Percentiles rank a stretch among this genome's conserved stretches.
Conservation (phyloP, 2,113 vertebrate genomes). For the Rhegmatorhina hoffmannsi region DNA sequence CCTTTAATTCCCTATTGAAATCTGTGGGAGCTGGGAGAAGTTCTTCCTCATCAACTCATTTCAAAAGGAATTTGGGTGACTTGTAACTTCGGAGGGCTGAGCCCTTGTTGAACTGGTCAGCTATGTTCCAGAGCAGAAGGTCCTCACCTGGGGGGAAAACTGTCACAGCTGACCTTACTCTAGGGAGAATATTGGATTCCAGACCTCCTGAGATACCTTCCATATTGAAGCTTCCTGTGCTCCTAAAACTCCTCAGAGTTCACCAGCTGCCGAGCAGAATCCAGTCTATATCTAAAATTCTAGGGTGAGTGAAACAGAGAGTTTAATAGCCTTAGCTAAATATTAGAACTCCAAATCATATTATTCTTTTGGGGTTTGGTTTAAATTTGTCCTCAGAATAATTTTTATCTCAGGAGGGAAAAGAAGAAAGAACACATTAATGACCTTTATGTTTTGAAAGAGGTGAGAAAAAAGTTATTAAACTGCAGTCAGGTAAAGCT, state of each 20-base stretch:
- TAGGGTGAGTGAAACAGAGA: not conserved
- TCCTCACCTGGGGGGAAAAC: not conserved
- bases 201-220: not conserved
- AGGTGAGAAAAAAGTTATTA: conserved; percentile 57
- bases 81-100: not conserved
- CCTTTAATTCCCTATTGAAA: not conserved
- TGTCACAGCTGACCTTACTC: not conserved
- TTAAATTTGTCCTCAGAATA: conserved; percentile 34
- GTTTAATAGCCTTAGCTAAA: conserved; percentile 32
- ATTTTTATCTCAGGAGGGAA: not conserved
- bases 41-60: not conserved
- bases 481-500: conserved; percentile 27
- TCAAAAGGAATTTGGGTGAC: not conserved
- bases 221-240: not conserved
- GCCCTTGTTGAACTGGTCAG: not conserved
- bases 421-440: conserved; percentile 23
- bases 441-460: conserved; percentile 59
- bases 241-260: not conserved
- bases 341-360: conserved; percentile 25
- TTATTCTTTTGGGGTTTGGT: not conserved
- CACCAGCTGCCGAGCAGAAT: not conserved
- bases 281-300: not conserved
- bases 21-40: not conserved
- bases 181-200: not conserved
- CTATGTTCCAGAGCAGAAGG: not conserved